Conservation (phyloP, 53 echinoderm and acorn worm genomes). For the Antedon mediterranea region DNA sequence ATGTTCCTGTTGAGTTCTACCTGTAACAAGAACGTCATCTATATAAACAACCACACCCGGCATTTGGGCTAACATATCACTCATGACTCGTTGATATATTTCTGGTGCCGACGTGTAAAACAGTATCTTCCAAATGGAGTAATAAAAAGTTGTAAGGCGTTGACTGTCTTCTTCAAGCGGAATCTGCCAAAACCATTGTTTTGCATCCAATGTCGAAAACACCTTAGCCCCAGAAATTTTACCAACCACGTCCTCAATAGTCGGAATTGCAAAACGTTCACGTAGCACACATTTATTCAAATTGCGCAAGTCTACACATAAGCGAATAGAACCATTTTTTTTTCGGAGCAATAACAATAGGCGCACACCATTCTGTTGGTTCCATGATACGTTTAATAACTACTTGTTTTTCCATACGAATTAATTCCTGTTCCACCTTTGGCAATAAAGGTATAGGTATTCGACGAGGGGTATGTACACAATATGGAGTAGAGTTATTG, state of each 20-base stretch:
- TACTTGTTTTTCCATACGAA: constrained; percentile 8
- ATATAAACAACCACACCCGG: no score
- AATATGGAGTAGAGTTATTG: background rate
- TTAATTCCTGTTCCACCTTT: constrained; percentile 4
- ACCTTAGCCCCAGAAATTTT: constrained; percentile 12
- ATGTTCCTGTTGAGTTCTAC: no score
- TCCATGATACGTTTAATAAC: constrained; percentile 7
- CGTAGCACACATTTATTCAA: constrained; percentile 8
- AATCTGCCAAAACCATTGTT: constrained; percentile 16
- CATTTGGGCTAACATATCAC: no score
- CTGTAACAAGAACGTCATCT: no score
- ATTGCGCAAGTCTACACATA: constrained; percentile 12
- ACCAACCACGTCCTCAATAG: background rate
- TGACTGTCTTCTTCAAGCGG: constrained; percentile 10
- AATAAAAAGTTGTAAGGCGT: background rate
- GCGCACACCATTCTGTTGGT: constrained; percentile 10
- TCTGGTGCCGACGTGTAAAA: no score
- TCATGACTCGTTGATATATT: no score
- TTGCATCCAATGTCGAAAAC: constrained; percentile 7
- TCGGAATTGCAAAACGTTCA: constrained; percentile 9
- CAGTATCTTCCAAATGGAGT: constrained; percentile 13
- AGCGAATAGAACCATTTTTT: constrained; percentile 5
- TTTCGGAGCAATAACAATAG: constrained; percentile 16
- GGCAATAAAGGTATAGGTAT: constrained; percentile 10
- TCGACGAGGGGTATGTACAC: background rate